phyloP scores from a whole-genome alignment of 1,140 invertebrate species.

The Agrypnia vestita region DNA sequence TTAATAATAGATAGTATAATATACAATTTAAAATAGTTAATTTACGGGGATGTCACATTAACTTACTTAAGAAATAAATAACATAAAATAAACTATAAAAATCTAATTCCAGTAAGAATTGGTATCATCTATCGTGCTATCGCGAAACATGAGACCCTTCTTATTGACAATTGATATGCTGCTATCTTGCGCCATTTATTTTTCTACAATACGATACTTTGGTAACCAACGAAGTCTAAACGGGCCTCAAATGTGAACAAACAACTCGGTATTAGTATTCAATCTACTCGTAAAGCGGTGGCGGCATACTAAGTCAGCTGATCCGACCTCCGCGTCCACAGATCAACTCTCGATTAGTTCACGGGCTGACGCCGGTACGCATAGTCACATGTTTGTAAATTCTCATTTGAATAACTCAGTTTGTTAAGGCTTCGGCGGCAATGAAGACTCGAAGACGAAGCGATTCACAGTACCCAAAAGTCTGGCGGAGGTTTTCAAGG shows the following conservation, averaged over 20 bases:
- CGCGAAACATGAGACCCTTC: background rate
- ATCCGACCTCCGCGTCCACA: constrained; percentile 12
- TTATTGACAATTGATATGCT: background rate
- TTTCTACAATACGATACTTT: background rate
- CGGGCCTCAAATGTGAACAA: background rate
- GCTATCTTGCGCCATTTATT: background rate
- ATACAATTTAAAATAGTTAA: too few species aligned
- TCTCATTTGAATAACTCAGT: background rate
- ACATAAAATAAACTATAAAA: too few species aligned
- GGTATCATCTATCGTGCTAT: too few species aligned
- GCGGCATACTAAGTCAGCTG: constrained; percentile 34
- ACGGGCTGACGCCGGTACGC: constrained; percentile 10
- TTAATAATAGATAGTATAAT: too few species aligned
- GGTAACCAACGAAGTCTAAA: background rate
- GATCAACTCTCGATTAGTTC: constrained; percentile 41
- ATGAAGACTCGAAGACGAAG: constrained; percentile 47
- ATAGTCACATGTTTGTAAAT: background rate
- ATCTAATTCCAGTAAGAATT: too few species aligned
- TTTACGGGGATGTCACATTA: too few species aligned
- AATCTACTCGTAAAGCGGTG: background rate
- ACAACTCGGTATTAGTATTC: constrained; percentile 1
- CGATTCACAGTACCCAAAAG: constrained; percentile 46
- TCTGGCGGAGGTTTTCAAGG: constrained; percentile 53
- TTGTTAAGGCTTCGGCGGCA: background rate
- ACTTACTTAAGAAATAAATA: too few species aligned